Evolutionary conservation across 1,140 invertebrate species (phyloP).

Genomic region (Periplaneta americana): DNA sequence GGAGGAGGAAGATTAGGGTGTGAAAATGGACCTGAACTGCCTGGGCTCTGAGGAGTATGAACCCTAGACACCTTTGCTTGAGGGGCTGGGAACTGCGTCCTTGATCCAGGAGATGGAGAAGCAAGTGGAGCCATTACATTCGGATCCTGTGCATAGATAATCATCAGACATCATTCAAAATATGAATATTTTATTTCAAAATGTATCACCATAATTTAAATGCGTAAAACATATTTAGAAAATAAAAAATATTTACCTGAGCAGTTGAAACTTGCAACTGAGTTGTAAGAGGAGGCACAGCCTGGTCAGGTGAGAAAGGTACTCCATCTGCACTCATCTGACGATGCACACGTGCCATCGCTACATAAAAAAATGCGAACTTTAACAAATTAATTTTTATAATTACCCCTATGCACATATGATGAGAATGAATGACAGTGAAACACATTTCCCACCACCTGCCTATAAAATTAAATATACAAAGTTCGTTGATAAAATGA

Average conservation of each 20-base stretch:
- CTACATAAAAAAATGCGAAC: too few relatives aligned
- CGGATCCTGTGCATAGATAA: constrained; percentile 31
- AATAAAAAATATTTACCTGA: constrained; percentile 34
- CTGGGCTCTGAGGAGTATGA: constrained; percentile 36
- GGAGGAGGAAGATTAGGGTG: constrained; percentile 30
- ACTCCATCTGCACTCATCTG: constrained; percentile 43
- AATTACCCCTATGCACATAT: too few relatives aligned
- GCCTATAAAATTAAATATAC: too few relatives aligned
- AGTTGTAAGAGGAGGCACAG: constrained; percentile 36
- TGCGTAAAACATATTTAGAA: constrained; percentile 5
- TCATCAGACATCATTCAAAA: too few relatives aligned
- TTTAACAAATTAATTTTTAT: too few relatives aligned
- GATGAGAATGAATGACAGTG: too few relatives aligned
- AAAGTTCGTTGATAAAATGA: too few relatives aligned
- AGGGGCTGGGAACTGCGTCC: constrained; percentile 38
- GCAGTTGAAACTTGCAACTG: constrained; percentile 49
- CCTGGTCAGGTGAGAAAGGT: constrained; percentile 34
- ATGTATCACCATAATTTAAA: constrained; percentile 7
- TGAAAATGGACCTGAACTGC: constrained; percentile 30
- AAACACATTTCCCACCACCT: too few relatives aligned
- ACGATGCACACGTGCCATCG: constrained; percentile 49
- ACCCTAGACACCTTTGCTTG: constrained; percentile 42
- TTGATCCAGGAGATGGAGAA: constrained; percentile 42
- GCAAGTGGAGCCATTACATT: constrained; percentile 37
- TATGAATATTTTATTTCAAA: not conserved